A percentile compares a stretch with the other conserved stretches of the same genome.
Conservation (phyloP, 2,888 invertebrate genomes). For the Polia nebulosa region DNA sequence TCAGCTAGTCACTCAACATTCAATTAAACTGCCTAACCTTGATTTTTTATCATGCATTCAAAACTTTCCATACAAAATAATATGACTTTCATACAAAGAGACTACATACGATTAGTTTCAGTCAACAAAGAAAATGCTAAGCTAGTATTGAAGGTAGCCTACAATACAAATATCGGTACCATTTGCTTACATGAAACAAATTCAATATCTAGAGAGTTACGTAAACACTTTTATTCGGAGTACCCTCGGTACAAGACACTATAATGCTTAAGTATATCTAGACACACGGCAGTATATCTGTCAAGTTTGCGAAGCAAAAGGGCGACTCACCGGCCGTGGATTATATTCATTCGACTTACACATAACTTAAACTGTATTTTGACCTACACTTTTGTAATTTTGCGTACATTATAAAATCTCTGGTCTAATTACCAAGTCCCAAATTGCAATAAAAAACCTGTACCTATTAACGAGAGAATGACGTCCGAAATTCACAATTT, state of each 20-base stretch:
- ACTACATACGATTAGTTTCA: not conserved
- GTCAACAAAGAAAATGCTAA: conserved; percentile 6
- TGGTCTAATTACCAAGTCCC: too few species aligned
- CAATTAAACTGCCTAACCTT: conserved; percentile 20
- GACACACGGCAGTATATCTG: too few species aligned
- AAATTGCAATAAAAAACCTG: too few species aligned
- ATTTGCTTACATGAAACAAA: conserved; percentile 46
- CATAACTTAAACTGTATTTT: too few species aligned
- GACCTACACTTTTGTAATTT: too few species aligned
- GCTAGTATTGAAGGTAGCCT: conserved; percentile 23
- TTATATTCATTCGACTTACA: too few species aligned
- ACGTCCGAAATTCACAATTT: too few species aligned
- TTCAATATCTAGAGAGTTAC: conserved; percentile 39
- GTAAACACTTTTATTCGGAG: conserved; percentile 35
- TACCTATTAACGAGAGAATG: too few species aligned
- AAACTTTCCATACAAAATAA: conserved; percentile 21
- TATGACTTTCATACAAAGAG: conserved; percentile 3
- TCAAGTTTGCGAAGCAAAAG: too few species aligned
- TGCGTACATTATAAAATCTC: too few species aligned
- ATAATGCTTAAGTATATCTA: not conserved
- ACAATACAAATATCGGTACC: conserved; percentile 42
- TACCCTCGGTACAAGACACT: not conserved
- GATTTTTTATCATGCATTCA: conserved; percentile 1
- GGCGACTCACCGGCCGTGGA: too few species aligned
- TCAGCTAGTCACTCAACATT: conserved; percentile 18